phyloP scores from a whole-genome alignment of 2,888 invertebrate species.

The Strigamia maritima region DNA sequence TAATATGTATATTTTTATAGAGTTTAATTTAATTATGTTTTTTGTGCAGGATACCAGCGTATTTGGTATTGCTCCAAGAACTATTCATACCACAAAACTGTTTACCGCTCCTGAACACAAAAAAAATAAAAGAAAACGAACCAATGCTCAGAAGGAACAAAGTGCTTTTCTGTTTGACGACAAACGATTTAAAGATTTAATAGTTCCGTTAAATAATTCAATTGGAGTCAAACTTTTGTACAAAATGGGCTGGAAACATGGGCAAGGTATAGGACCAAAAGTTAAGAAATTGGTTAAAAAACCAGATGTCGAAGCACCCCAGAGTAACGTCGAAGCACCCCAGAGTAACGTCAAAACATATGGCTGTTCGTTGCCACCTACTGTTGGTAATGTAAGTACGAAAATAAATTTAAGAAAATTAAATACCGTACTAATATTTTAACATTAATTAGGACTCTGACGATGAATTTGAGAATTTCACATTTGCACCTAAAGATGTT shows the following conservation, averaged over 20 bases:
- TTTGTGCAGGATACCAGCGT: slow-evolving; percentile 72
- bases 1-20: neutral
- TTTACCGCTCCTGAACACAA: slow-evolving; percentile 55
- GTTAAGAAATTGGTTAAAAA: slow-evolving; percentile 54
- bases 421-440: neutral
- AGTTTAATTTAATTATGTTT: neutral
- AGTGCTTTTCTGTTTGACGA: slow-evolving; percentile 60
- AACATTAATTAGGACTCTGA: slow-evolving; percentile 50
- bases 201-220: slow-evolving; percentile 74
- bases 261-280: slow-evolving; percentile 75
- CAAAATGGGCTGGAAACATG: slow-evolving; percentile 89
- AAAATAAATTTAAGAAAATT: neutral
- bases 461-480: slow-evolving; percentile 53
- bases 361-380: slow-evolving; percentile 51
- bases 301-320: neutral
- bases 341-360: slow-evolving; percentile 54
- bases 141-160: slow-evolving; percentile 48
- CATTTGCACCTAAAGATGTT: slow-evolving; percentile 77
- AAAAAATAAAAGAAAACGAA: slow-evolving; percentile 35
- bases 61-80: slow-evolving; percentile 90
- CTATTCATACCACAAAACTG: slow-evolving; percentile 73
- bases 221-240: slow-evolving; percentile 80
- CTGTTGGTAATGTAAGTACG: slow-evolving; percentile 11
- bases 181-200: slow-evolving; percentile 67
- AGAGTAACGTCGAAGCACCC: neutral